Percentiles rank a stretch among this genome's conserved stretches.
Evolutionary conservation across 2,797 vertebrate genomes (phyloP).

Genomic region (Sebastes vulpes): DNA sequence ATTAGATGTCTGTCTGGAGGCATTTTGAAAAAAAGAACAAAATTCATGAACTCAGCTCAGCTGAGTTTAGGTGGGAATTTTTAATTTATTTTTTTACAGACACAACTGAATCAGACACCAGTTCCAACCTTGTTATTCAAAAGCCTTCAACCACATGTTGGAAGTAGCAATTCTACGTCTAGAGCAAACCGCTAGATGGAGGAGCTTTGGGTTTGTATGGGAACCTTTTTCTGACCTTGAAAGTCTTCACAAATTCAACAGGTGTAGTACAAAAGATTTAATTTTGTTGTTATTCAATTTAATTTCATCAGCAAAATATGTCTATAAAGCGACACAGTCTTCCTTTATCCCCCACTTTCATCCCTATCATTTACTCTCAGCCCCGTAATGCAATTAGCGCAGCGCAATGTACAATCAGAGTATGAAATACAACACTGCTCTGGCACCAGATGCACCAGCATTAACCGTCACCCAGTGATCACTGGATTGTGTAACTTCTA

Average conservation of each 20-base stretch:
- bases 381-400: constrained; percentile 41
- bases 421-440: constrained; percentile 48
- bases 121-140: constrained; percentile 22
- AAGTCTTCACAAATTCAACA: not conserved
- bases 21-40: constrained; percentile 51
- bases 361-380: constrained; percentile 52
- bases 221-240: constrained; percentile 18
- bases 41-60: constrained; percentile 15
- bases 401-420: constrained; percentile 31
- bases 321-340: constrained; percentile 6
- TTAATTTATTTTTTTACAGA: not conserved
- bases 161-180: constrained; percentile 20
- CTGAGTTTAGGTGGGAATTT: not conserved
- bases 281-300: not conserved
- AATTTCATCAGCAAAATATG: constrained; percentile 13
- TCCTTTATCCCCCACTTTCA: constrained; percentile 12
- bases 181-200: constrained; percentile 1
- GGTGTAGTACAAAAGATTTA: not conserved
- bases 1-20: constrained; percentile 45
- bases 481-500: constrained; percentile 65
- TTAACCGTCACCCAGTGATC: constrained; percentile 60
- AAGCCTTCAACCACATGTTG: constrained; percentile 62
- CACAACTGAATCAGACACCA: constrained; percentile 24
- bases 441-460: constrained; percentile 54
- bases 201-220: constrained; percentile 9